These are phyloP conservation scores for Eubasilissa splendida DNA, from an alignment of 2,888 invertebrate genomes.

Conservation along the genomic window DNA sequence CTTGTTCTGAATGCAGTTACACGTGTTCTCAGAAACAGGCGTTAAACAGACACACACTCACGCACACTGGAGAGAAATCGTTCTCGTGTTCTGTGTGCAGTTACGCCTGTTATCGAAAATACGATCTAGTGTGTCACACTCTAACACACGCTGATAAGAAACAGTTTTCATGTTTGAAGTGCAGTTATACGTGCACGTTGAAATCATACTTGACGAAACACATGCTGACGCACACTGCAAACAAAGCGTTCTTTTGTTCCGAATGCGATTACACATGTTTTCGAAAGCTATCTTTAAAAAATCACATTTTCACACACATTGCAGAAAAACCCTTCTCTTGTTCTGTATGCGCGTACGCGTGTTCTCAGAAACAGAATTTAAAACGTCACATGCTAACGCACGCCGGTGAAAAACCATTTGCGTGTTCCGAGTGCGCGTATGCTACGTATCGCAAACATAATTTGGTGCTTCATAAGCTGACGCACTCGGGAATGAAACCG, in stretches of 20 bases:
- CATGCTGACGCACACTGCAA: neutral
- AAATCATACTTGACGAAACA: too few relatives aligned
- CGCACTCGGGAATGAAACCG: slow-evolving; percentile 8
- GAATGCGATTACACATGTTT: neutral
- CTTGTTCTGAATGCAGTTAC: neutral
- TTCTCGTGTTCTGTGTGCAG: neutral
- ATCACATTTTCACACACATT: neutral
- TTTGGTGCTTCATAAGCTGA: slow-evolving; percentile 3
- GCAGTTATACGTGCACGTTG: too few relatives aligned
- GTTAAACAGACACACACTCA: neutral
- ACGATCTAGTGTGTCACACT: neutral
- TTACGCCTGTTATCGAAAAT: neutral
- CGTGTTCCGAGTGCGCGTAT: neutral
- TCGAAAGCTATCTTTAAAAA: slow-evolving; percentile 1
- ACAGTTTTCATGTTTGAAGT: too few relatives aligned
- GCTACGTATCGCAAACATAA: neutral
- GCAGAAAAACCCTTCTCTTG: neutral
- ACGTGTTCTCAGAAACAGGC: neutral
- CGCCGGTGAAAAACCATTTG: neutral
- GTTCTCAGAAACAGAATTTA: neutral
- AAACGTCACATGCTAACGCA: neutral
- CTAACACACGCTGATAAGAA: neutral
- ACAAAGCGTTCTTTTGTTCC: slow-evolving; percentile 1
- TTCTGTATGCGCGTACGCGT: slow-evolving; percentile 9
- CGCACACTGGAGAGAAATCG: neutral